These are phyloP conservation scores for Polia nebulosa DNA, from an alignment of 2,888 invertebrate species.

Conservation along the genomic window DNA sequence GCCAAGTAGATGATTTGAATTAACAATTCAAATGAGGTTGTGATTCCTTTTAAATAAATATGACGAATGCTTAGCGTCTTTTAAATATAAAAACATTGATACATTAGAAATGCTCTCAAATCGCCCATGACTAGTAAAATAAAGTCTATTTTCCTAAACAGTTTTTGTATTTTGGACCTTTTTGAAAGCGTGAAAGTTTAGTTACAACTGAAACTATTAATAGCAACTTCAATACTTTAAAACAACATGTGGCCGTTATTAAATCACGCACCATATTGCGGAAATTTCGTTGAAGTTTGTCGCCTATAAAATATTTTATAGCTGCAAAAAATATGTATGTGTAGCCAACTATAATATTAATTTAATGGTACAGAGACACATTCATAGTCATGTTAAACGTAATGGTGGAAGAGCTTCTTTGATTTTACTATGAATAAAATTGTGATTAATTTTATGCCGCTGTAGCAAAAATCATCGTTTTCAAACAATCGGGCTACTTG, in stretches of 20 bases:
- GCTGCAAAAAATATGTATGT: slow-evolving; percentile 62
- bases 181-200: slow-evolving; percentile 44
- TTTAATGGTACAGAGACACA: slow-evolving; percentile 54
- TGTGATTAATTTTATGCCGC: slow-evolving; percentile 1
- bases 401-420: slow-evolving; percentile 9
- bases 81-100: background rate
- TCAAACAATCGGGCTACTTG: background rate
- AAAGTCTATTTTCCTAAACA: background rate
- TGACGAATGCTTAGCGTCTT: background rate
- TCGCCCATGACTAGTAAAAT: background rate
- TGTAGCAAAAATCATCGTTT: background rate
- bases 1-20: slow-evolving; percentile 36
- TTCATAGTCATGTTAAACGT: slow-evolving; percentile 46
- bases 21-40: slow-evolving; percentile 26
- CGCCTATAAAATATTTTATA: slow-evolving; percentile 72
- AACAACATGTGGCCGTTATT: slow-evolving; percentile 73
- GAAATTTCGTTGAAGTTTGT: slow-evolving; percentile 71
- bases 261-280: slow-evolving; percentile 77
- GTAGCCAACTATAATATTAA: slow-evolving; percentile 59
- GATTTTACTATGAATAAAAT: slow-evolving; percentile 1
- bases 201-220: slow-evolving; percentile 52
- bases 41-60: slow-evolving; percentile 7
- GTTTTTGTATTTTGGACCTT: slow-evolving; percentile 25
- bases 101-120: background rate
- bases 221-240: slow-evolving; percentile 67